Evolutionary conservation across 2,888 invertebrate species (phyloP), one percentile per base, ranked within the genome.

Genomic region (Gasteruption jaculator): DNA sequence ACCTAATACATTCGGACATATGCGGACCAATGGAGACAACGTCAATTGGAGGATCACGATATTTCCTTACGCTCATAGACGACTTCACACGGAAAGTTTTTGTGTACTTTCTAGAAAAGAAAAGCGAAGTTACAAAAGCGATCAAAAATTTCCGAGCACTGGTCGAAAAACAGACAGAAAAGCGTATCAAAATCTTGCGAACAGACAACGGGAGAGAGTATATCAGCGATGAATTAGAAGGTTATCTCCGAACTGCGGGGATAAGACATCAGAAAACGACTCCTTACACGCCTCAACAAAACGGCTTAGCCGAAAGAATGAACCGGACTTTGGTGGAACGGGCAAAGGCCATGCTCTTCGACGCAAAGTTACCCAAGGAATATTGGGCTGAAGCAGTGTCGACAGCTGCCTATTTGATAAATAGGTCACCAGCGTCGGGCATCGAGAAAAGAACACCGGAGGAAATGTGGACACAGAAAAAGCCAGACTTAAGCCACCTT

Each of bases 401-500:
- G 20, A 49, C 51, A 15, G 53, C 53, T 5, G 36, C 36, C 5
- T 47, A 48, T 25, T 15, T 53, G 24, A 37, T 38, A 25, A 53
- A 53, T 12, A 21, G 33, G 10, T 27, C 46, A 12, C 43, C 52
- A n/a, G 46, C 32, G 38, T n/a, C 10, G 12, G 7, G 10, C 7
- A 10, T 30, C 7, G 7, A 7, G 7, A 30, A 30, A 14, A 49
- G 49, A 41, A 64, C 62, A 4, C 61, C 67, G 2, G 54, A 55
- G 36, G 65, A 68, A 45, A 16, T 56, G 5, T 68, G 65, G 63
- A 45, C 52, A 33, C 50, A 54, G 7, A 44, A 49, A 6, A 60
- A 60, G 43, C 56, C 56, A 21, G 49, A 65, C 36, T 20, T 71
- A 1, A 41, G 40, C 19, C 47, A 57, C n/a, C 36, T 70, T 15